Evolutionary conservation across 2,888 invertebrate species (phyloP).

Genomic region (Tachina grossa): DNA sequence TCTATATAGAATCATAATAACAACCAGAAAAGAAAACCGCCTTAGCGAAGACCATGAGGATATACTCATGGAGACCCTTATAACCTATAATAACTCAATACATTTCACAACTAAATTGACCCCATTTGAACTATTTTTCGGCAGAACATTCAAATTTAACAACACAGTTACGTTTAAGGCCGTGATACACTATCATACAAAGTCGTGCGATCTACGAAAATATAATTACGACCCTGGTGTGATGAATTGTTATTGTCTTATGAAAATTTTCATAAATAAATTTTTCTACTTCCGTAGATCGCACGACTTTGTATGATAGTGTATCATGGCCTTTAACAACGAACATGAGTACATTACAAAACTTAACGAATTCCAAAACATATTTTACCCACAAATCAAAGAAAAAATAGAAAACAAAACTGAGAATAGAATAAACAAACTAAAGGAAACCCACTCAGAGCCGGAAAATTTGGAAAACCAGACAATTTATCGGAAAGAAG

Average conservation of each 20-base stretch:
- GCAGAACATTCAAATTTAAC: background rate
- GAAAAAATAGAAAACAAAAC: background rate
- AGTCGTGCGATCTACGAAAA: no score
- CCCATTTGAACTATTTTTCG: background rate
- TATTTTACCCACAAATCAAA: conserved; percentile 2
- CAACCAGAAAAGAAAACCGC: no score
- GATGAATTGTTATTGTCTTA: no score
- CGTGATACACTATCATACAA: no score
- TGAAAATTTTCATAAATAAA: no score
- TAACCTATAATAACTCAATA: conserved; percentile 5
- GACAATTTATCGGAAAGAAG: background rate
- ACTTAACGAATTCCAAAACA: conserved; percentile 37
- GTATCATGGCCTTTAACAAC: no score
- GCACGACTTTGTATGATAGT: no score
- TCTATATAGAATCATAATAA: background rate
- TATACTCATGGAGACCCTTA: conserved; percentile 25
- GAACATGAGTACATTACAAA: conserved; percentile 25
- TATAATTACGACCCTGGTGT: no score
- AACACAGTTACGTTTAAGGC: background rate
- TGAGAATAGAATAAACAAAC: conserved; percentile 10
- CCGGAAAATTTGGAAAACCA: conserved; percentile 2
- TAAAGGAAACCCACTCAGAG: conserved; percentile 8
- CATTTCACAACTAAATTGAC: conserved; percentile 13
- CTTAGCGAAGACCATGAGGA: background rate
- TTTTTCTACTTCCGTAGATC: no score